Evolutionary conservation across 2,888 invertebrate species (phyloP).

Genomic region (Entomobrya proxima): DNA sequence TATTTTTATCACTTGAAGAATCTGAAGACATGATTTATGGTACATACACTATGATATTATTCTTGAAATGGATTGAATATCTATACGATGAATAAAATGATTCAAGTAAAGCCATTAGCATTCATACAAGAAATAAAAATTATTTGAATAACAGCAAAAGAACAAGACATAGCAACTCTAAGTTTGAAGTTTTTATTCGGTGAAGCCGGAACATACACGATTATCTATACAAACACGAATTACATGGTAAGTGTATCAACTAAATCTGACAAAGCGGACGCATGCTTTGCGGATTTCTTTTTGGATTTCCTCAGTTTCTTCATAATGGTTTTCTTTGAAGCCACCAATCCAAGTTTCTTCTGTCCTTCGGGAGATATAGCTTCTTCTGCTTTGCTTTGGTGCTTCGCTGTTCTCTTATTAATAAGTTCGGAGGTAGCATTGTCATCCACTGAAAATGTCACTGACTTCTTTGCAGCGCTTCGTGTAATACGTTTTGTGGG

Average conservation of each 20-base stretch:
- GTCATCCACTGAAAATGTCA: constrained; percentile 71
- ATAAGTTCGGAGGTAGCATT: constrained; percentile 29
- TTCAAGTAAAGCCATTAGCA: too few relatives aligned
- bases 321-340: constrained; percentile 69
- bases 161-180: too few relatives aligned
- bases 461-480: constrained; percentile 70
- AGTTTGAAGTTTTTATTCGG: too few relatives aligned
- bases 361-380: constrained; percentile 57
- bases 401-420: constrained; percentile 37
- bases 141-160: too few relatives aligned
- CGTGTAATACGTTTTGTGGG: constrained; percentile 56
- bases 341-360: constrained; percentile 64
- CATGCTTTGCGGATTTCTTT: constrained; percentile 73
- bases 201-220: too few relatives aligned
- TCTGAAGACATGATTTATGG: not conserved
- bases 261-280: constrained; percentile 68
- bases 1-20: not conserved
- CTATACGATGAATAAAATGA: too few relatives aligned
- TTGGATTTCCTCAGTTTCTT: constrained; percentile 73
- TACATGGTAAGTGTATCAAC: constrained; percentile 68
- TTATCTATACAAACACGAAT: not conserved
- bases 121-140: too few relatives aligned
- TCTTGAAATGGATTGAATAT: too few relatives aligned
- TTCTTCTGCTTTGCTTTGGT: constrained; percentile 51
- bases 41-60: too few relatives aligned